phyloP scores from a whole-genome alignment of 2,888 invertebrate genomes.

The Chrysomela aeneicollis region DNA sequence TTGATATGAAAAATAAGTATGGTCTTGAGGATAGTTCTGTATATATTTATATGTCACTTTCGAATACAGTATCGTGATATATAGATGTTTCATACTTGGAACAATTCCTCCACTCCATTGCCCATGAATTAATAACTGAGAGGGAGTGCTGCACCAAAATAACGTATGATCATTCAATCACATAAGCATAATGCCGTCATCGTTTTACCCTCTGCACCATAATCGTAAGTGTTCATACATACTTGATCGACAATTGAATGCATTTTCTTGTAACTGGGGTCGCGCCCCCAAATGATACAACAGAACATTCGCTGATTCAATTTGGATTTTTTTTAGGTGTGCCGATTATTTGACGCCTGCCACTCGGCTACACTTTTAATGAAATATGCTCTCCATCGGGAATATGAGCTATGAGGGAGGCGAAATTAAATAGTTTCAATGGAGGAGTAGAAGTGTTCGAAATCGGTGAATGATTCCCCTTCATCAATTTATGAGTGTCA shows the following conservation, averaged over 20 bases:
- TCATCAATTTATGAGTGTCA: constrained; percentile 52
- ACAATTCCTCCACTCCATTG: background rate
- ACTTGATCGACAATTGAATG: constrained; percentile 61
- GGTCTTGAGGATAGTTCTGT: too few species aligned
- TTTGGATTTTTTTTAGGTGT: constrained; percentile 69
- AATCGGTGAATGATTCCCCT: constrained; percentile 49
- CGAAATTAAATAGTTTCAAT: constrained; percentile 60
- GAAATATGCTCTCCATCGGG: constrained; percentile 60
- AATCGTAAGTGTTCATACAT: constrained; percentile 61
- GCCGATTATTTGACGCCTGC: constrained; percentile 62
- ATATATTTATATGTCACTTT: too few species aligned
- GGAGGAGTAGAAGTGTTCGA: constrained; percentile 55
- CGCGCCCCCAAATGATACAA: constrained; percentile 69
- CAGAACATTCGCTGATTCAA: constrained; percentile 74
- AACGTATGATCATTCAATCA: constrained; percentile 40
- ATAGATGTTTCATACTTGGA: background rate
- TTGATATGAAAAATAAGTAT: too few species aligned
- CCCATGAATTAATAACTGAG: constrained; percentile 21
- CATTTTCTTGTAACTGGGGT: constrained; percentile 55
- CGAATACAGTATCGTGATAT: too few species aligned
- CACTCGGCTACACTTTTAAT: constrained; percentile 55
- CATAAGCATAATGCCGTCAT: constrained; percentile 56
- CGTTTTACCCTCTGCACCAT: constrained; percentile 50
- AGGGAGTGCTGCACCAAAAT: constrained; percentile 17
- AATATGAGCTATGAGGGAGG: constrained; percentile 49